These are phyloP conservation scores for Phymatocera aterrima DNA, from an alignment of 2,888 invertebrate species.

Conservation along the genomic window DNA sequence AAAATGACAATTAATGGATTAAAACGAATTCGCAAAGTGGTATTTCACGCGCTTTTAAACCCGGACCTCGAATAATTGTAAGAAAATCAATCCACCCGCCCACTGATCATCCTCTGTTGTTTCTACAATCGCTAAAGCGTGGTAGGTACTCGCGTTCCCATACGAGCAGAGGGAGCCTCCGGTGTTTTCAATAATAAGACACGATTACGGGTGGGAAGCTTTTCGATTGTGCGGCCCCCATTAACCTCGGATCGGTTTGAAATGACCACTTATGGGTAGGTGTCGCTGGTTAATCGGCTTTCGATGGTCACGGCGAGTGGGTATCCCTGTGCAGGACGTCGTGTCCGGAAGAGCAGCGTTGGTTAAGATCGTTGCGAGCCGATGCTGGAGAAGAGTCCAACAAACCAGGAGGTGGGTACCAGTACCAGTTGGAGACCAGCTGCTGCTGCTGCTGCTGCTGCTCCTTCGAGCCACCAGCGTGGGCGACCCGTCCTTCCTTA, in stretches of 20 bases:
- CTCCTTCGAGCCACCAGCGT: slow-evolving; percentile 52
- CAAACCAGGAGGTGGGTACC: slow-evolving; percentile 19
- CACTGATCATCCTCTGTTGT: not conserved
- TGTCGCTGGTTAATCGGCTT: slow-evolving; percentile 33
- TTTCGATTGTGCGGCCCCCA: slow-evolving; percentile 34
- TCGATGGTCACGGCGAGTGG: slow-evolving; percentile 27
- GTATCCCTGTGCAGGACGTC: not conserved
- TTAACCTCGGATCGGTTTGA: slow-evolving; percentile 27
- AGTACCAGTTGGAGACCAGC: slow-evolving; percentile 36
- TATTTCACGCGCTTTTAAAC: too few species aligned
- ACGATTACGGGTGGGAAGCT: slow-evolving; percentile 13
- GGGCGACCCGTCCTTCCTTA: slow-evolving; percentile 59
- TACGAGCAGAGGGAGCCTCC: not conserved
- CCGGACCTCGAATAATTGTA: too few species aligned
- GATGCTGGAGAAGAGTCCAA: slow-evolving; percentile 2
- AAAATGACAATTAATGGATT: too few species aligned
- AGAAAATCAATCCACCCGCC: not conserved
- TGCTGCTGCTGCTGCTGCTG: too few species aligned
- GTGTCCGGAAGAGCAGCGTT: slow-evolving; percentile 33
- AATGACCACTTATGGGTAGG: slow-evolving; percentile 40
- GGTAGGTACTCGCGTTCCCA: not conserved
- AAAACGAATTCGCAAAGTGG: too few species aligned
- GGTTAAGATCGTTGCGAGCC: slow-evolving; percentile 36
- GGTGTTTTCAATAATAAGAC: slow-evolving; percentile 7
- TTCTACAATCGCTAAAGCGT: slow-evolving; percentile 10